phyloP scores from a whole-genome alignment of 2,797 vertebrate genomes.

The Sebastes miniatus region DNA sequence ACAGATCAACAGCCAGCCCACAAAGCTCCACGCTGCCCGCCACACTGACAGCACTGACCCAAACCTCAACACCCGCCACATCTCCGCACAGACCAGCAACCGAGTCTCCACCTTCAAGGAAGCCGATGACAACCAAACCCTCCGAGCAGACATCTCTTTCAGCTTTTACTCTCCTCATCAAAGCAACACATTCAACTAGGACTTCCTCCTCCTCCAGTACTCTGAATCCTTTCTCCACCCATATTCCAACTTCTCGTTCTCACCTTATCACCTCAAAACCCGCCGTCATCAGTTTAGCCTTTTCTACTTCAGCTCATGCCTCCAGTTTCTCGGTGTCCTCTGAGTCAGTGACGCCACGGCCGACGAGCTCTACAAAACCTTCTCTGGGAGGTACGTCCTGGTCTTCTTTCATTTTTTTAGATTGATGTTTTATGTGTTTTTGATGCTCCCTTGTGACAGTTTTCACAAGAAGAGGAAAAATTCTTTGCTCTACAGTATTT shows the following conservation, averaged over 20 bases:
- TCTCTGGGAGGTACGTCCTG: constrained; percentile 46
- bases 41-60: neutral
- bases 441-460: neutral
- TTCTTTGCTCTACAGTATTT: neutral
- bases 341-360: neutral
- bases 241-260: neutral
- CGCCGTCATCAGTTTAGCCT: neutral
- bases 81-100: neutral
- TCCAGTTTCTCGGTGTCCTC: neutral
- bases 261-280: neutral
- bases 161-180: neutral
- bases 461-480: neutral
- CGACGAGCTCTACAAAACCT: neutral
- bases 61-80: neutral
- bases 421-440: neutral
- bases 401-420: neutral
- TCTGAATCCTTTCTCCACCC: neutral
- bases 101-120: neutral
- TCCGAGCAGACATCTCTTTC: neutral
- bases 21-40: neutral
- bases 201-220: neutral
- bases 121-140: neutral
- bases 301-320: neutral
- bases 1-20: neutral
- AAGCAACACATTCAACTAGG: neutral